Percentiles rank a stretch among this genome's conserved stretches.
Conservation (phyloP, 2,797 vertebrate genomes). For the Denticeps clupeoides region DNA sequence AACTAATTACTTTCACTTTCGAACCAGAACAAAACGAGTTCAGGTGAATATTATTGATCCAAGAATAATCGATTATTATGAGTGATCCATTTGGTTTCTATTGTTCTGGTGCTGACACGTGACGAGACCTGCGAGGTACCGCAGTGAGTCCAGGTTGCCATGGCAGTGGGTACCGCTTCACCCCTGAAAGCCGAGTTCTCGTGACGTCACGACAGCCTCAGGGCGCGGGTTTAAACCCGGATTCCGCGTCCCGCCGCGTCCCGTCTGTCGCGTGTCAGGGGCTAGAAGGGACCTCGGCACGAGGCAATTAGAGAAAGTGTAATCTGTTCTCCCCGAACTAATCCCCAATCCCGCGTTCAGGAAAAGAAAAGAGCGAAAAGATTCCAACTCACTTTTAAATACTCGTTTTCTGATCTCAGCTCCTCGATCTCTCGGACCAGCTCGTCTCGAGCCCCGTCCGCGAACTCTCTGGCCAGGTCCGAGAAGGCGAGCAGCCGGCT, state of each 20-base stretch:
- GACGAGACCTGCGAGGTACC: too few species aligned
- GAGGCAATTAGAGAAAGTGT: constrained; percentile 28
- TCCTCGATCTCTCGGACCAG: constrained; percentile 83
- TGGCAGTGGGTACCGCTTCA: too few species aligned
- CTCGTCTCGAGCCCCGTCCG: constrained; percentile 63
- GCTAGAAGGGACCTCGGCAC: constrained; percentile 32
- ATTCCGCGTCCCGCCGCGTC: constrained; percentile 1
- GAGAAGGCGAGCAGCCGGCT: constrained; percentile 64
- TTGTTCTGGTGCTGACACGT: too few species aligned
- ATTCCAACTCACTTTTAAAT: constrained; percentile 74
- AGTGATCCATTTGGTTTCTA: too few species aligned
- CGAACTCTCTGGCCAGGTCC: constrained; percentile 71
- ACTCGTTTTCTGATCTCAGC: constrained; percentile 91
- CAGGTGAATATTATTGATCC: too few species aligned
- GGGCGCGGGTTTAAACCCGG: background rate
- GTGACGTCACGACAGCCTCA: too few species aligned
- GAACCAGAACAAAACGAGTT: too few species aligned
- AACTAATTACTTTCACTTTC: too few species aligned
- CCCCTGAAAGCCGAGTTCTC: too few species aligned
- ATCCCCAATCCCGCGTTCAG: too few species aligned
- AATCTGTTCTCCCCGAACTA: constrained; percentile 29
- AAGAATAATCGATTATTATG: too few species aligned
- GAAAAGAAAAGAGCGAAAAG: background rate
- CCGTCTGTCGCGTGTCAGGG: constrained; percentile 15
- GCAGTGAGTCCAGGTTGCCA: too few species aligned